phyloP scores from a whole-genome alignment of 2,888 invertebrate species.

The Cyclophora albipunctata region DNA sequence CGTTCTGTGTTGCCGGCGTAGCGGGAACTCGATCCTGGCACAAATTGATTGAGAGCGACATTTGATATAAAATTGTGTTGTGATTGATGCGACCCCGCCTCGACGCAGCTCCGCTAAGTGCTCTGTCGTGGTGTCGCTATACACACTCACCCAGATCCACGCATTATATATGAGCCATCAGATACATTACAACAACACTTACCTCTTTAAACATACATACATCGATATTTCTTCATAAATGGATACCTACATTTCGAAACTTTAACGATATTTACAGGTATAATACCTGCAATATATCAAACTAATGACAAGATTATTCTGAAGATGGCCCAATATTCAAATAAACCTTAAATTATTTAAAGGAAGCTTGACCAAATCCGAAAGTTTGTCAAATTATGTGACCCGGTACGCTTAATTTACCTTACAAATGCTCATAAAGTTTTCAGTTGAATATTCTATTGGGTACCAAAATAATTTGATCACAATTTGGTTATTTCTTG shows the following conservation, averaged over 20 bases:
- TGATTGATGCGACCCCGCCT: constrained; percentile 72
- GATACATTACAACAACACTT: constrained; percentile 19
- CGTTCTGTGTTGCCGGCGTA: constrained; percentile 30
- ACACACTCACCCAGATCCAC: constrained; percentile 22
- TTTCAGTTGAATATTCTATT: constrained; percentile 40
- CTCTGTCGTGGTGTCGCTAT: constrained; percentile 61
- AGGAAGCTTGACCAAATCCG: no score
- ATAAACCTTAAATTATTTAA: no score
- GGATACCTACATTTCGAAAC: neutral
- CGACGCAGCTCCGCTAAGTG: constrained; percentile 64
- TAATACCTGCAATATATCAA: no score
- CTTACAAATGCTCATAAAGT: constrained; percentile 57
- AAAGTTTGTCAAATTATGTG: no score
- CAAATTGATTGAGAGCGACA: constrained; percentile 75
- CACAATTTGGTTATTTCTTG: constrained; percentile 2
- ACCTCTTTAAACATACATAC: constrained; percentile 1
- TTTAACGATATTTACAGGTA: no score
- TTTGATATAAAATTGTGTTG: constrained; percentile 76
- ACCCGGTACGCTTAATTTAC: constrained; percentile 52
- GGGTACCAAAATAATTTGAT: constrained; percentile 27
- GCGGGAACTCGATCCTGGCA: constrained; percentile 65
- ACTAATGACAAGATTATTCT: no score
- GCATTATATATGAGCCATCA: constrained; percentile 33
- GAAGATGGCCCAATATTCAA: no score
- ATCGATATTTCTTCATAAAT: no score